phyloP scores from a whole-genome alignment of 2,797 vertebrate genomes.

The Podargus strigoides region DNA sequence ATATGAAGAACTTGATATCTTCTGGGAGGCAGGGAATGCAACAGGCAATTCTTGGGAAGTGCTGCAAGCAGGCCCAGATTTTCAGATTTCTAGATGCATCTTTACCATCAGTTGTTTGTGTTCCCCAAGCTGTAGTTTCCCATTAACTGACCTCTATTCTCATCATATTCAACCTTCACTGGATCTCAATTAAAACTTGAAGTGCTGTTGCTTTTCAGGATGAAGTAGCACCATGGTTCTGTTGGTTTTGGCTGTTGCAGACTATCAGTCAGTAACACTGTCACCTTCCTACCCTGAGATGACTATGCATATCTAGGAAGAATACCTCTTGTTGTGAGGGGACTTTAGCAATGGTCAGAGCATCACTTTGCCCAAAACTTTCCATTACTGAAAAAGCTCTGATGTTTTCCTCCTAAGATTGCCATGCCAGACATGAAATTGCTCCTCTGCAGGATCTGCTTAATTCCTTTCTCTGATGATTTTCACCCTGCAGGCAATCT shows the following conservation, averaged over 20 bases:
- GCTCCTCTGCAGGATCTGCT: constrained; percentile 1
- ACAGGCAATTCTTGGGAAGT: neutral
- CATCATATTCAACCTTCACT: neutral
- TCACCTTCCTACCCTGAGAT: neutral
- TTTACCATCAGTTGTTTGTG: neutral
- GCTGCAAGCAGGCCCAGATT: neutral
- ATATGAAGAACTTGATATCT: neutral
- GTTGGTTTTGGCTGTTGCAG: neutral
- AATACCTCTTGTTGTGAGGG: neutral
- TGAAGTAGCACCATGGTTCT: neutral
- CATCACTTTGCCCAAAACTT: neutral
- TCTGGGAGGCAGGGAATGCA: neutral
- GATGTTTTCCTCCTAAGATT: neutral
- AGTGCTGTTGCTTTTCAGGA: neutral
- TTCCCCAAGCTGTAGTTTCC: neutral
- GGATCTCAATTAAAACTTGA: neutral
- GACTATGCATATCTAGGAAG: neutral
- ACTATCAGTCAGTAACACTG: neutral
- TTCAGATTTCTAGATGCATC: neutral
- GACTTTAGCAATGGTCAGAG: neutral
- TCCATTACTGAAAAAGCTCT: neutral
- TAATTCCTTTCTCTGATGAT: constrained; percentile 22
- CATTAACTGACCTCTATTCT: neutral
- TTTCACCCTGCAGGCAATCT: constrained; percentile 84
- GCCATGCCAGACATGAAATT: neutral